Percentiles rank a stretch among this genome's conserved stretches.
These are phyloP conservation scores for Mechanitis mazaeus DNA, from an alignment of 2,888 invertebrate genomes.

Conservation along the genomic window DNA sequence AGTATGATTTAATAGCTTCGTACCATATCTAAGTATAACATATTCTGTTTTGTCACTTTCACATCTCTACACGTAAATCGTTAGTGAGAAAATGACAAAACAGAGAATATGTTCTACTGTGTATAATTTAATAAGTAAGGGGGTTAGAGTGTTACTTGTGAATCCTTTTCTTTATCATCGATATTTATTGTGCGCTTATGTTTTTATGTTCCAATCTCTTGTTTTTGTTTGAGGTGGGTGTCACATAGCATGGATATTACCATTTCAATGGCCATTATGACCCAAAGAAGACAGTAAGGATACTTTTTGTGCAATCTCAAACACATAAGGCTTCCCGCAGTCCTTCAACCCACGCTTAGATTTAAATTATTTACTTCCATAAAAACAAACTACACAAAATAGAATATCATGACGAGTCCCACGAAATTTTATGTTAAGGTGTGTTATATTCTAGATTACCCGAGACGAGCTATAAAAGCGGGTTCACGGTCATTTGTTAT, in stretches of 20 bases:
- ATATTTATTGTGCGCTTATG: conserved; percentile 68
- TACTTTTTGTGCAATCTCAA: conserved; percentile 2
- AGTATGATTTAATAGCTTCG: no score
- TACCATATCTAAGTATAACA: conserved; percentile 37
- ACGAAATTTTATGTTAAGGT: conserved; percentile 54
- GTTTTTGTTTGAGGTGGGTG: conserved; percentile 66
- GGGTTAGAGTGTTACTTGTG: conserved; percentile 48
- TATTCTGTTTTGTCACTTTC: conserved; percentile 37
- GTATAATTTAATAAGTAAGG: no score
- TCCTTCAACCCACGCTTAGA: conserved; percentile 21
- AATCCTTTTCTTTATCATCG: conserved; percentile 61
- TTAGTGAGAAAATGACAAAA: no score
- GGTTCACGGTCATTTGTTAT: conserved; percentile 57
- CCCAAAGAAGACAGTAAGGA: conserved; percentile 29
- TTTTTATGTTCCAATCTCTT: conserved; percentile 59
- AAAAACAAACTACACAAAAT: conserved; percentile 53
- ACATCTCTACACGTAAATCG: no score
- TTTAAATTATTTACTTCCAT: conserved; percentile 49
- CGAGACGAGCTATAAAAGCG: conserved; percentile 55
- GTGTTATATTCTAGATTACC: conserved; percentile 64
- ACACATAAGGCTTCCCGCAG: neutral
- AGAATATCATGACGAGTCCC: conserved; percentile 56
- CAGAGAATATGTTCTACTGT: no score
- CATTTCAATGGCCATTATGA: conserved; percentile 53
- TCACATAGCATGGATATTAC: conserved; percentile 43